phyloP scores from a whole-genome alignment of 64 coral and sea anemone genomes.

The Orbicella faveolata region DNA sequence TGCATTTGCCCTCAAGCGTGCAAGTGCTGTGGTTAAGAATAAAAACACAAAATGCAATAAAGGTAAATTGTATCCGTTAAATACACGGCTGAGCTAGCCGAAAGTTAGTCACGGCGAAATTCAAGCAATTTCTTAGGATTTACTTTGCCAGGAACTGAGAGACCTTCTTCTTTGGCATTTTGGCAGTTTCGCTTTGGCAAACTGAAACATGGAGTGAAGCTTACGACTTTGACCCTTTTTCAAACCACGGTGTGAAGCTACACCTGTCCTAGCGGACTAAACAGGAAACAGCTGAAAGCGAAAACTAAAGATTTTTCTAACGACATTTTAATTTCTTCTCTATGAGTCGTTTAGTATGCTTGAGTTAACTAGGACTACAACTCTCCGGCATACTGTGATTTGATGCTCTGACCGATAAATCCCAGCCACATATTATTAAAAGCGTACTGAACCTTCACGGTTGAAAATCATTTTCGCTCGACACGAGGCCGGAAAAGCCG shows the following conservation, averaged over 20 bases:
- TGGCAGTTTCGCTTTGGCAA: not conserved
- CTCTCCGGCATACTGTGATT: not conserved
- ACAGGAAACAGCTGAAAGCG: slow-evolving; percentile 38
- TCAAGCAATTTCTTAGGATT: no score
- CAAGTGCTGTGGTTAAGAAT: slow-evolving; percentile 15
- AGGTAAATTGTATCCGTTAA: slow-evolving; percentile 22
- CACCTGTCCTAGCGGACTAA: slow-evolving; percentile 24
- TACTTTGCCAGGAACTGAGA: not conserved
- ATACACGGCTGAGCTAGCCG: not conserved
- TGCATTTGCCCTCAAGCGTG: slow-evolving; percentile 41
- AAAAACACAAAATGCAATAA: slow-evolving; percentile 18
- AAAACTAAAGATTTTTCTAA: slow-evolving; percentile 43
- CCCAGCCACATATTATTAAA: not conserved
- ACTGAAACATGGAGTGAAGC: not conserved
- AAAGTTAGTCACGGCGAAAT: slow-evolving; percentile 15
- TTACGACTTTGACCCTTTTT: not conserved
- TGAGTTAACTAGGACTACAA: not conserved
- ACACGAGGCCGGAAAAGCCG: slow-evolving; percentile 37
- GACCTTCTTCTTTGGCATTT: not conserved
- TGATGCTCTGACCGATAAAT: not conserved
- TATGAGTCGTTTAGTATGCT: slow-evolving; percentile 1
- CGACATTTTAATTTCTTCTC: slow-evolving; percentile 41
- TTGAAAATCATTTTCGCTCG: slow-evolving; percentile 25
- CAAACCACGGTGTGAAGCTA: not conserved
- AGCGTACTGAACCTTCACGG: not conserved